A percentile compares a stretch with the other conserved stretches of the same genome.
Conservation (phyloP, 2,113 vertebrate species). For the Crotalus horridus region DNA sequence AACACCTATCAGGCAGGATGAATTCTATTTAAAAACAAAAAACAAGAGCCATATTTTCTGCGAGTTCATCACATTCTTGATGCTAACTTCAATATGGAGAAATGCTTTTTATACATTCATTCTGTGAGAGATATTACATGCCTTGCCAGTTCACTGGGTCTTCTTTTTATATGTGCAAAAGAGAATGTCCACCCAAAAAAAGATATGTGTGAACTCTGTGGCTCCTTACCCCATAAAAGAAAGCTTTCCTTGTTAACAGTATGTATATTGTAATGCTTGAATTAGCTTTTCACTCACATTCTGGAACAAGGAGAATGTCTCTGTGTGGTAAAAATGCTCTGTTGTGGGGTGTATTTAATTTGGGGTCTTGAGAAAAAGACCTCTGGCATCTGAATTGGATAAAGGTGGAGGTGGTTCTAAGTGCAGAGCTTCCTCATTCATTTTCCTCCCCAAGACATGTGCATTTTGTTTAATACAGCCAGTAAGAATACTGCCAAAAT, state of each 20-base stretch:
- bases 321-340: neutral
- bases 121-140: slow-evolving; percentile 31
- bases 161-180: neutral
- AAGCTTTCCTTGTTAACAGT: neutral
- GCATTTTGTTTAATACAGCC: neutral
- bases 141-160: neutral
- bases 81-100: slow-evolving; percentile 4
- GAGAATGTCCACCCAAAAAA: neutral
- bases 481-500: neutral
- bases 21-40: slow-evolving; percentile 51
- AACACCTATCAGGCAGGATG: slow-evolving; percentile 41
- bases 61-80: slow-evolving; percentile 25
- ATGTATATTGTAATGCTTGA: neutral
- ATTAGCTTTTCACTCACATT: neutral
- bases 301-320: neutral
- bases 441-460: neutral
- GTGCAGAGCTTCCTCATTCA: neutral
- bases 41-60: slow-evolving; percentile 21
- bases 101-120: slow-evolving; percentile 44
- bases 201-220: neutral
- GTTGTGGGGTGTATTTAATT: neutral
- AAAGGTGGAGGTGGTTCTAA: neutral
- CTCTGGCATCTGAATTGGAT: neutral
- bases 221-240: no score
- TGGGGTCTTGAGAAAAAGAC: slow-evolving; percentile 1